A percentile compares a stretch with the other conserved stretches of the same genome.
Conservation (phyloP, 2,888 invertebrate species). For the Candidula unifasciata region DNA sequence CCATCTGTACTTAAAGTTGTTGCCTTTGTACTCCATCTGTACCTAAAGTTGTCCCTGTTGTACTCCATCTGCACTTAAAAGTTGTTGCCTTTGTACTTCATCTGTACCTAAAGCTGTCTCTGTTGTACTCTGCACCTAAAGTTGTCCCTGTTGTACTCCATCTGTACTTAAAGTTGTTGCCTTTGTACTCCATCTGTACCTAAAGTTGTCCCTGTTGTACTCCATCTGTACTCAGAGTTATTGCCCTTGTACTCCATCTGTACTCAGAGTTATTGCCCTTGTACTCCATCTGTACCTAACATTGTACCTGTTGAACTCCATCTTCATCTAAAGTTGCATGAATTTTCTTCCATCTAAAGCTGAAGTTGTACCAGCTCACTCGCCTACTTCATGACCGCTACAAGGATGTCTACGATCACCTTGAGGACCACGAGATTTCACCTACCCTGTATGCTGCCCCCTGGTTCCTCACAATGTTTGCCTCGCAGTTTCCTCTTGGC, state of each 20-base stretch:
- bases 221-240: too few species aligned
- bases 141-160: too few species aligned
- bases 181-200: too few species aligned
- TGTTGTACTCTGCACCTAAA: slow-evolving; percentile 83
- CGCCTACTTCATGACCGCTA: slow-evolving; percentile 88
- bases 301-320: background rate
- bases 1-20: too few species aligned
- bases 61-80: slow-evolving; percentile 76
- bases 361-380: slow-evolving; percentile 93
- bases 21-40: slow-evolving; percentile 35
- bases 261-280: background rate
- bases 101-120: slow-evolving; percentile 87
- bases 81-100: background rate
- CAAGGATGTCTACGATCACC: slow-evolving; percentile 89
- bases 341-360: slow-evolving; percentile 71
- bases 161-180: too few species aligned
- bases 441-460: slow-evolving; percentile 97
- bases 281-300: slow-evolving; percentile 77
- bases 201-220: too few species aligned
- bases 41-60: slow-evolving; percentile 74
- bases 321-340: slow-evolving; percentile 75
- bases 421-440: slow-evolving; percentile 89
- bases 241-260: too few species aligned
- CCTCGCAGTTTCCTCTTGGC: slow-evolving; percentile 96
- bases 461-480: slow-evolving; percentile 96